A percentile compares a stretch with the other conserved stretches of the same genome.
These are phyloP conservation scores for Atrichornis clamosus DNA, from an alignment of 2,113 vertebrate species.

Conservation along the genomic window DNA sequence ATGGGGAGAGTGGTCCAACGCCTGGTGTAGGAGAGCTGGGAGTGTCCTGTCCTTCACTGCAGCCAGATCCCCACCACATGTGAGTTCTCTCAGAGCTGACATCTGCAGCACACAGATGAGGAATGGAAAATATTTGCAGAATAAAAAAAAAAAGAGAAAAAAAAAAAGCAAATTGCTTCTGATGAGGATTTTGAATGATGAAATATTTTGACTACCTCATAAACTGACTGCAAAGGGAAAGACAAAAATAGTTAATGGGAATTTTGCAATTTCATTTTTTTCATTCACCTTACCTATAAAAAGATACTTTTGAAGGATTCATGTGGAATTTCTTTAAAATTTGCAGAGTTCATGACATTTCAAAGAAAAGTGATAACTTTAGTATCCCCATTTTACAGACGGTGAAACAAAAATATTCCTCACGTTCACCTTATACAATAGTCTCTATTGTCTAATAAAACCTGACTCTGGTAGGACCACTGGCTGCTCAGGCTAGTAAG, in stretches of 20 bases:
- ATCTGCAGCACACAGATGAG: conserved; percentile 31
- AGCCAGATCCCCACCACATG: background rate
- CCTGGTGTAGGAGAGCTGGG: background rate
- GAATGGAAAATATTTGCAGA: background rate
- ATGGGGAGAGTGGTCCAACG: background rate
- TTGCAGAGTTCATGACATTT: background rate
- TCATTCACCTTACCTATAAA: background rate
- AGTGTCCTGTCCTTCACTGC: background rate
- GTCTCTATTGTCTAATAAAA: background rate
- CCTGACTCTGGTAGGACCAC: background rate
- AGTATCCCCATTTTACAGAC: background rate
- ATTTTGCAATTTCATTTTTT: background rate
- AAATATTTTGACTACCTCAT: conserved; percentile 10
- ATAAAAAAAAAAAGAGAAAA: background rate
- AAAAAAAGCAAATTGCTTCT: background rate
- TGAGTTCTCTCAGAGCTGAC: background rate
- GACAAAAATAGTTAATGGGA: conserved; percentile 1
- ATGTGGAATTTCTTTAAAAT: background rate
- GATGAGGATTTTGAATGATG: background rate
- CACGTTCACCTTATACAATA: background rate
- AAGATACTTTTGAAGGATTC: background rate
- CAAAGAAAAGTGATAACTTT: background rate
- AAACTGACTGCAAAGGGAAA: background rate
- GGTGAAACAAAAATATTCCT: background rate
- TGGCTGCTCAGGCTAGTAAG: background rate